Base-by-base conservation (phyloP, 2,888 invertebrate species). In the Allophyes oxyacanthae region DNA sequence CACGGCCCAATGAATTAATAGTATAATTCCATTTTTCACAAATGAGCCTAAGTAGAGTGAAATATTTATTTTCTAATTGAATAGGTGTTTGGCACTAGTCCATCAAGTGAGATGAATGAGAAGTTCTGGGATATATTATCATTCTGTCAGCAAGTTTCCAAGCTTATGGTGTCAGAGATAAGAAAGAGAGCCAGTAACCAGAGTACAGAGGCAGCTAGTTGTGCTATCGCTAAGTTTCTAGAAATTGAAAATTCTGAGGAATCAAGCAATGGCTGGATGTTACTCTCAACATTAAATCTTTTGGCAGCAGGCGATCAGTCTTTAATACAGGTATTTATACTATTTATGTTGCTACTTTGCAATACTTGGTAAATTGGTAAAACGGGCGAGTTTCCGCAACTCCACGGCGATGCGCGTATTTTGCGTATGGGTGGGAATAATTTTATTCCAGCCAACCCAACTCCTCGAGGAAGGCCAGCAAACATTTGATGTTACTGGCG, bases 81-180 rank as follows among this genome's bases (percentile, higher is more conserved):
- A 41, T 84, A 99, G 98, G 98, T 99, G 48, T 99, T 99, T 93
- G 98, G 98, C 70, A 96, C 97, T 71, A 97, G 98, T 86, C 98
- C 98, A 56, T 96, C 98, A n/a, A 96, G 97, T 83, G 99, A 99
- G 84, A 98, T 99, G 97, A 98, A 97, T 86, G 98, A 98, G 86
- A 99, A 99, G 89, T 99, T 99, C 94, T 98, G 98, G 95, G 99
- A 99, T 86, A 97, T 99, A 72, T 94, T 98, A 53, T 97, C 98
- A 70, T 99, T 99, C 87, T 98, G 98, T 81, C 98, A 98, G 84
- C 98, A 98, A 95, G 98, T 99, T 0, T 99, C 99, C 0, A 96
- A 98, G 70, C 94, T 99, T 20, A 98, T 99, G 97, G 99, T 99
- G n/a, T 96, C 97, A 6, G 99, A 99, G 93, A 99, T 99, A 75